These are phyloP conservation scores for Quadriops clusia DNA, from an alignment of 2,888 invertebrate genomes.

Conservation along the genomic window DNA sequence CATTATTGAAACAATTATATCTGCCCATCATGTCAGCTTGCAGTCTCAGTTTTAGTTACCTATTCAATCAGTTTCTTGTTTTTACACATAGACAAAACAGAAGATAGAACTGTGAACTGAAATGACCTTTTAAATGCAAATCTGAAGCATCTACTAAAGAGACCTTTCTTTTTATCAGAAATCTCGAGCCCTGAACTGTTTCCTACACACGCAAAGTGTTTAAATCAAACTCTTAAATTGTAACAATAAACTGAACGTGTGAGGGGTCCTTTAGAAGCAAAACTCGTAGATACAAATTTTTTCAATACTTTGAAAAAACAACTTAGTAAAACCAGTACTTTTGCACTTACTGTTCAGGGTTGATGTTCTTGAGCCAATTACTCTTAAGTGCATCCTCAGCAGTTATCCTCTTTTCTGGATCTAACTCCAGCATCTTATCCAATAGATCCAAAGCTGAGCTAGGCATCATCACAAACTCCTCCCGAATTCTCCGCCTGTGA, in stretches of 20 bases:
- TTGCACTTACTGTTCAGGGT: slow-evolving; percentile 72
- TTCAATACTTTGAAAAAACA: not conserved
- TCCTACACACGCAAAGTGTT: too few relatives aligned
- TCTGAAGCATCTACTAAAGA: too few relatives aligned
- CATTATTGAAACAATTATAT: too few relatives aligned
- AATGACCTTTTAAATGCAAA: too few relatives aligned
- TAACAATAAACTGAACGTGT: slow-evolving; percentile 2
- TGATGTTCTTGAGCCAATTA: slow-evolving; percentile 83
- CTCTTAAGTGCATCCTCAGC: slow-evolving; percentile 89
- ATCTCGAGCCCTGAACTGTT: too few relatives aligned
- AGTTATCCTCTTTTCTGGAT: slow-evolving; percentile 86
- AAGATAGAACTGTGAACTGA: too few relatives aligned
- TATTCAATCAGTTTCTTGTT: too few relatives aligned
- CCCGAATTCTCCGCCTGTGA: slow-evolving; percentile 77
- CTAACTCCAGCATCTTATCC: slow-evolving; percentile 91
- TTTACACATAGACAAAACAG: too few relatives aligned
- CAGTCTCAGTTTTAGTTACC: too few relatives aligned
- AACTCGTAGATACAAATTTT: slow-evolving; percentile 1
- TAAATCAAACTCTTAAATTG: too few relatives aligned
- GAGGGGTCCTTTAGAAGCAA: not conserved
- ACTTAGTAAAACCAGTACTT: slow-evolving; percentile 4
- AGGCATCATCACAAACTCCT: slow-evolving; percentile 91
- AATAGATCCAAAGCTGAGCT: slow-evolving; percentile 75
- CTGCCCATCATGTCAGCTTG: too few relatives aligned
- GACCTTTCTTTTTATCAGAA: too few relatives aligned